phyloP scores from a whole-genome alignment of 2,113 vertebrate species.

The Steatornis caripensis region DNA sequence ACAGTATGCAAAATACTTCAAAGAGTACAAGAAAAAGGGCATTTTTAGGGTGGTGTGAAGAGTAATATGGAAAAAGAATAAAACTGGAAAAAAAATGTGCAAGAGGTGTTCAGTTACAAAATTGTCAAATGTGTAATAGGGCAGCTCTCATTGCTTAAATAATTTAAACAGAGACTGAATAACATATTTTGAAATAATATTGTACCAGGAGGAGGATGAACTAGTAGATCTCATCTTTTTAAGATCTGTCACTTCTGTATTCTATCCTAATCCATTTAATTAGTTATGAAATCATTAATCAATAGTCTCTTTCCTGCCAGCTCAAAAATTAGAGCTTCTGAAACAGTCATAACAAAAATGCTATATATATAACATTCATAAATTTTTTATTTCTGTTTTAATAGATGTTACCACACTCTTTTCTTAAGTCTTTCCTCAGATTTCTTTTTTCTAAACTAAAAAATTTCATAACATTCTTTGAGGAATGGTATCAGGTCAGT shows the following conservation, averaged over 20 bases:
- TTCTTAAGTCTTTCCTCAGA: neutral
- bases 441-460: neutral
- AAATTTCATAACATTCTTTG: neutral
- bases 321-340: neutral
- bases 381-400: neutral
- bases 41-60: neutral
- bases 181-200: neutral
- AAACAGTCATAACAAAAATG: slow-evolving; percentile 14
- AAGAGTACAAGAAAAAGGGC: neutral
- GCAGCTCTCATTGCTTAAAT: neutral
- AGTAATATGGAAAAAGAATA: neutral
- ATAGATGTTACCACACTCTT: neutral
- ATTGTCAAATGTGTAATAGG: neutral
- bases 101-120: neutral
- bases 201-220: neutral
- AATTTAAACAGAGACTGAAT: neutral
- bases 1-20: neutral
- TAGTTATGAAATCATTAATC: slow-evolving; percentile 6
- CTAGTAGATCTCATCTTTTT: neutral
- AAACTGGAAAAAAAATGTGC: neutral
- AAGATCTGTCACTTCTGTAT: neutral
- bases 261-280: neutral
- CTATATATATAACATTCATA: neutral
- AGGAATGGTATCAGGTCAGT: neutral
- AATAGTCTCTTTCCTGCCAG: neutral